phyloP scores from a whole-genome alignment of 35 echinoderm and acorn worm species.

The Ophioderma brevispina region DNA sequence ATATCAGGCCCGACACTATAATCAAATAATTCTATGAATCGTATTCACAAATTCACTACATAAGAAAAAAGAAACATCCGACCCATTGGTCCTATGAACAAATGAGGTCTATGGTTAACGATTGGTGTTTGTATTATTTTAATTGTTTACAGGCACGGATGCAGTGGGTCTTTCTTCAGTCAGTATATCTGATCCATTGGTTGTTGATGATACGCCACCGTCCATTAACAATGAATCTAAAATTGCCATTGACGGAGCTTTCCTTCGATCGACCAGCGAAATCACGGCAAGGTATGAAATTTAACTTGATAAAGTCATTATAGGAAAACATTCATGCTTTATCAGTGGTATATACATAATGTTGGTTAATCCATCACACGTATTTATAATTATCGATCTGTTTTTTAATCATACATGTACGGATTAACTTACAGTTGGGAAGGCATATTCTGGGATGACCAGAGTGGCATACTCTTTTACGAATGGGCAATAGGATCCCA shows the following conservation, averaged over 20 bases:
- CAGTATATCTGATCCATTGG: background rate
- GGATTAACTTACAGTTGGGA: slow-evolving; percentile 32
- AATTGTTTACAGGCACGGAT: background rate
- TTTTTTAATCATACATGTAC: no score
- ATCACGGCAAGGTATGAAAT: background rate
- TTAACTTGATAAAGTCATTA: no score
- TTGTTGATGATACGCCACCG: slow-evolving; percentile 13
- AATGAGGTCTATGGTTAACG: no score
- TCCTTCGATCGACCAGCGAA: slow-evolving; percentile 3
- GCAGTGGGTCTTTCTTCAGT: slow-evolving; percentile 18
- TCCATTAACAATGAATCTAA: background rate
- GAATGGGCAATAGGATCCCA: slow-evolving; percentile 38
- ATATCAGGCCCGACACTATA: no score
- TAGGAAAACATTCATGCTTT: no score
- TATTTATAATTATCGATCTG: no score
- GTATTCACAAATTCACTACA: no score
- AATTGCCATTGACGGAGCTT: slow-evolving; percentile 3
- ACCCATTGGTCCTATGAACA: no score
- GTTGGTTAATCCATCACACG: no score
- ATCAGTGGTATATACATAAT: no score
- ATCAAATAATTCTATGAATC: no score
- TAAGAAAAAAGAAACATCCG: no score
- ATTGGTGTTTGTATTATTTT: background rate
- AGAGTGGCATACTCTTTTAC: slow-evolving; percentile 26
- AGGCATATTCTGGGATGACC: slow-evolving; percentile 9